phyloP scores from a whole-genome alignment of 2,797 vertebrate species.

The Parauchenoglanis punctatus region DNA sequence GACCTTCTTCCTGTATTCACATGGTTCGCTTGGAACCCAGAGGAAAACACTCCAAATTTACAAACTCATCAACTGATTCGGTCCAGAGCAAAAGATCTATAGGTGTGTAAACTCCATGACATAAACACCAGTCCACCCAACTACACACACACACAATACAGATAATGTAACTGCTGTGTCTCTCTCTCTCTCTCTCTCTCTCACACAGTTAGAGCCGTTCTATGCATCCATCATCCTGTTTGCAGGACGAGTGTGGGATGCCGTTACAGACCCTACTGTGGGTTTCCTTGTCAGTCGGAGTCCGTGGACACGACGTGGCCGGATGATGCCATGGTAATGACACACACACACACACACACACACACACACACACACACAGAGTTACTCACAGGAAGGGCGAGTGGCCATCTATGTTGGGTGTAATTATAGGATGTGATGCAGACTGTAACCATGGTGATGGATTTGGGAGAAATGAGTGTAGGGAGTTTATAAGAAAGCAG shows the following conservation, averaged over 20 bases:
- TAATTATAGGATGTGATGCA: neutral
- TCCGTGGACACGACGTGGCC: slow-evolving; percentile 83
- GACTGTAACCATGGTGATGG: neutral
- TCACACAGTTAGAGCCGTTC: slow-evolving; percentile 81
- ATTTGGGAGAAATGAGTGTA: neutral
- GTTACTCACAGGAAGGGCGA: neutral
- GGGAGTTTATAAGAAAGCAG: neutral
- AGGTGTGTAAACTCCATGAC: no score
- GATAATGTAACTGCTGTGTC: neutral
- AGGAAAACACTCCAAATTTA: no score
- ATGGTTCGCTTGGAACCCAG: no score
- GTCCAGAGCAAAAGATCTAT: no score
- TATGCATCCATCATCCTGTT: slow-evolving; percentile 93
- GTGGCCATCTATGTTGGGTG: neutral
- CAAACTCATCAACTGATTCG: no score
- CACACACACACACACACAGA: neutral
- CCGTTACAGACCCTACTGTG: slow-evolving; percentile 90
- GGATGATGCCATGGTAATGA: slow-evolving; percentile 93
- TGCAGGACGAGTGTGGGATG: slow-evolving; percentile 90
- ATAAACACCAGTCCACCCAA: neutral
- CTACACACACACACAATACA: no score
- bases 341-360: neutral
- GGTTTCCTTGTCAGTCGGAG: slow-evolving; percentile 92
- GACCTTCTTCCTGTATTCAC: no score
- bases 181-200: neutral